Conservation (phyloP, 2,797 vertebrate genomes). For the Trichosurus vulpecula region DNA sequence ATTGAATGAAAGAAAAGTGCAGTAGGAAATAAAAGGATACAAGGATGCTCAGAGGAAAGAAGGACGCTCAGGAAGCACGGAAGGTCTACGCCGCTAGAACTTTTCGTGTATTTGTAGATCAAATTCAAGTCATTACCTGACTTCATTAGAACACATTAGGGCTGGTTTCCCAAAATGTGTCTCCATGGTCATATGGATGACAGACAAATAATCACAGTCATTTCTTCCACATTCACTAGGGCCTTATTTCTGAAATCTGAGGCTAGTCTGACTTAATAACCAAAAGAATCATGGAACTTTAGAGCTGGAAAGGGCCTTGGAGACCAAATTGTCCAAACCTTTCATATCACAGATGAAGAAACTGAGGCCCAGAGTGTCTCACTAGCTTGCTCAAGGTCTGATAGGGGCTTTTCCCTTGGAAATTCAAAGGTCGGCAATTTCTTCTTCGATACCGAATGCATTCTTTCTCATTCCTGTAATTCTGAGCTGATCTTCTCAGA, state of each 20-base stretch:
- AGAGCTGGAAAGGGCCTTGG: not conserved
- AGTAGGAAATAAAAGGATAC: constrained; percentile 51
- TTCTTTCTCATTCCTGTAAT: constrained; percentile 46
- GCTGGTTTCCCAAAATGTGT: constrained; percentile 60
- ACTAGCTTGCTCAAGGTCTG: constrained; percentile 52
- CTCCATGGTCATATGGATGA: constrained; percentile 65
- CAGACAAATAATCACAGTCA: constrained; percentile 65
- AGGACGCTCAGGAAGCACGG: constrained; percentile 57
- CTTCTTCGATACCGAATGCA: constrained; percentile 41
- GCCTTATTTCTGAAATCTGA: constrained; percentile 59
- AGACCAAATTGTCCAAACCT: not conserved
- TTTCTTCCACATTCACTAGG: constrained; percentile 58
- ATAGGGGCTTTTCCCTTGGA: constrained; percentile 8
- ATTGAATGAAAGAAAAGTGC: constrained; percentile 16
- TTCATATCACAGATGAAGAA: not conserved
- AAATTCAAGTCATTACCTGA: constrained; percentile 70
- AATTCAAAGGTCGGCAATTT: constrained; percentile 56
- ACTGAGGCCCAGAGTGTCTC: not conserved
- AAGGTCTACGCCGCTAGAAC: constrained; percentile 31
- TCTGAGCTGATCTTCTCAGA: constrained; percentile 48
- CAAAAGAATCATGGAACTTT: not conserved
- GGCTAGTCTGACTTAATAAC: constrained; percentile 16
- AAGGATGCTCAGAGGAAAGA: constrained; percentile 24
- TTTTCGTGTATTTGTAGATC: constrained; percentile 67
- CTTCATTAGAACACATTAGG: constrained; percentile 72